Percentiles rank a stretch among this genome's conserved stretches.
Conservation (phyloP, 35 echinoderm and acorn worm species). For the Holothuria glaberrima region DNA sequence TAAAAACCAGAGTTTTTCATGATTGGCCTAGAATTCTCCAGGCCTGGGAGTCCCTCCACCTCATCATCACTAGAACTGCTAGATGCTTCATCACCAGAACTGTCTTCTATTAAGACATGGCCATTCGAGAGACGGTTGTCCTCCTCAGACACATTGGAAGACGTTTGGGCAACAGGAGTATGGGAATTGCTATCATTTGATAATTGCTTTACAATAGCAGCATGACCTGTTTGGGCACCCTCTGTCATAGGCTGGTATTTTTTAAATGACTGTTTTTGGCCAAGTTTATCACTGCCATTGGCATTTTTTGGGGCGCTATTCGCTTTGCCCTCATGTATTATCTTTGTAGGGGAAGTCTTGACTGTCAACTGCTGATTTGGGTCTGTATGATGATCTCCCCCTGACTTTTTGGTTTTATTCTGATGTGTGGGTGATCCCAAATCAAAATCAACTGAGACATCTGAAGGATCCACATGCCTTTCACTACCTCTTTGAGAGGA, state of each 20-base stretch:
- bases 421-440: background rate
- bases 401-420: background rate
- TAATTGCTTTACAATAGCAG: background rate
- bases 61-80: conserved; percentile 13
- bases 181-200: background rate
- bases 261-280: background rate
- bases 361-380: conserved; percentile 3
- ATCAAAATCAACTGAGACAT: conserved; percentile 6
- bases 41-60: conserved; percentile 8
- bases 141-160: conserved; percentile 1
- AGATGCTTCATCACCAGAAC: background rate
- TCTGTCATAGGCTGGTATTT: background rate
- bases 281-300: background rate
- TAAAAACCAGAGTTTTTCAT: conserved; percentile 34
- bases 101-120: conserved; percentile 10
- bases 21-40: background rate
- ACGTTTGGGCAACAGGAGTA: background rate
- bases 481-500: conserved; percentile 41
- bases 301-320: background rate
- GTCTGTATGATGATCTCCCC: background rate
- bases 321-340: background rate
- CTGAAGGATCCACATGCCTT: background rate
- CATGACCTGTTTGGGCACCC: background rate
- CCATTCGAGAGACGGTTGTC: background rate
- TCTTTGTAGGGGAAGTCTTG: conserved; percentile 25